phyloP scores from a whole-genome alignment of 2,888 invertebrate genomes.

The Chironomus riparius region DNA sequence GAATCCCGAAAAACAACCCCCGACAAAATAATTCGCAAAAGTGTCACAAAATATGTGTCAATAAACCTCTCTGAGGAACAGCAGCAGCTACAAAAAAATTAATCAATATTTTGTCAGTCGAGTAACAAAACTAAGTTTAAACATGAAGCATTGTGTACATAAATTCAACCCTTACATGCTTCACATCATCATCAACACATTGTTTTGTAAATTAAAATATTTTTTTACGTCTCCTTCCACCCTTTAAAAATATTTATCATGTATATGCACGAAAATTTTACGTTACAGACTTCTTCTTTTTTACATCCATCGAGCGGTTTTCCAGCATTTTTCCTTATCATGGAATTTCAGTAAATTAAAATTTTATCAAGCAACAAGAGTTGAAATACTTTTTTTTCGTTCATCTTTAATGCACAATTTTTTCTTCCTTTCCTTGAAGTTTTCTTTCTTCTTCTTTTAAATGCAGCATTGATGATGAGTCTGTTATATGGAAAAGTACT shows the following conservation, averaged over 20 bases:
- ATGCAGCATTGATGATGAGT: neutral
- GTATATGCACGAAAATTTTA: neutral
- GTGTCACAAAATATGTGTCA: slow-evolving; percentile 9
- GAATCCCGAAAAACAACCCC: neutral
- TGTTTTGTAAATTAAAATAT: no score
- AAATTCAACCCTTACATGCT: neutral
- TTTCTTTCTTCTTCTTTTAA: neutral
- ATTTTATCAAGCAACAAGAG: neutral
- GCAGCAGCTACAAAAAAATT: neutral
- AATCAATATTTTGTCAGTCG: slow-evolving; percentile 19
- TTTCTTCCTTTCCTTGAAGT: neutral
- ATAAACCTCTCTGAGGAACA: neutral
- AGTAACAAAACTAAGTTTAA: no score
- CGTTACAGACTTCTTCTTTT: neutral
- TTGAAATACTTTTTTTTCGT: neutral
- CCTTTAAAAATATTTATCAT: neutral
- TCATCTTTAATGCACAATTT: neutral
- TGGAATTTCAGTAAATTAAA: neutral
- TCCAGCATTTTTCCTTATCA: neutral
- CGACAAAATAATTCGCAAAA: neutral
- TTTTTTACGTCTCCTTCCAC: no score
- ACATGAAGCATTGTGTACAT: neutral
- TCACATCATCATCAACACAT: neutral
- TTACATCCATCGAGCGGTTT: neutral
- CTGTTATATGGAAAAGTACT: neutral